Conservation (phyloP, 2,113 vertebrate genomes). For the Blennius ocellaris region DNA sequence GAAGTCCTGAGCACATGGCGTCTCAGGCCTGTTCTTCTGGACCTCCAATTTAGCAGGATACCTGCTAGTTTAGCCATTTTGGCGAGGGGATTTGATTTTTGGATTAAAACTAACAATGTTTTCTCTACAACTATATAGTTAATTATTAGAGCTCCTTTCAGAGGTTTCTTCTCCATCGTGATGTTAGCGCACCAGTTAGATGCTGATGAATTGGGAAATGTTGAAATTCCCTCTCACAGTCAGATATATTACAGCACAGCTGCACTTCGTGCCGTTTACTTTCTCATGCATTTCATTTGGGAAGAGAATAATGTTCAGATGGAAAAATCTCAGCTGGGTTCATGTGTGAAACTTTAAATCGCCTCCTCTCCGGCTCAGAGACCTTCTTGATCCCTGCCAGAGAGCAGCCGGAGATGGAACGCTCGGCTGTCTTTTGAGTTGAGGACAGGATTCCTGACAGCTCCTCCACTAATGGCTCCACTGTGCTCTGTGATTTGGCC, state of each 20-base stretch:
- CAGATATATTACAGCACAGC: neutral
- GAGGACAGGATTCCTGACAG: slow-evolving; percentile 43
- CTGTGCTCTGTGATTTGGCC: slow-evolving; percentile 24
- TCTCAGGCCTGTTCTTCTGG: no score
- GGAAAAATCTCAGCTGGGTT: neutral
- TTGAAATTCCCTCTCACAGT: neutral
- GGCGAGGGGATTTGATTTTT: no score
- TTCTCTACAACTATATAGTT: no score
- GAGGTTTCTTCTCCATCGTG: no score
- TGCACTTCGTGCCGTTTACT: neutral
- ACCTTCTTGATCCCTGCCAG: slow-evolving; percentile 18
- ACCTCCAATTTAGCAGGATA: no score
- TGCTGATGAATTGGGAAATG: neutral
- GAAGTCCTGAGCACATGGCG: no score
- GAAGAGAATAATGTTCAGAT: slow-evolving; percentile 1
- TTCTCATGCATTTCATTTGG: slow-evolving; percentile 18
- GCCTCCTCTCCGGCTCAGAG: slow-evolving; percentile 14
- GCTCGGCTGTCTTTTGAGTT: slow-evolving; percentile 22
- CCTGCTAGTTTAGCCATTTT: no score
- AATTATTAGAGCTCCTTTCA: no score
- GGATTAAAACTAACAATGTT: no score
- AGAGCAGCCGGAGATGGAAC: slow-evolving; percentile 29
- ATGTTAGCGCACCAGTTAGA: neutral
- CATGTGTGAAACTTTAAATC: slow-evolving; percentile 12
- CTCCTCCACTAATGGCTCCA: slow-evolving; percentile 22